Base-by-base conservation (phyloP, 1,140 invertebrate genomes). In the Macrocentrus cingulum region DNA sequence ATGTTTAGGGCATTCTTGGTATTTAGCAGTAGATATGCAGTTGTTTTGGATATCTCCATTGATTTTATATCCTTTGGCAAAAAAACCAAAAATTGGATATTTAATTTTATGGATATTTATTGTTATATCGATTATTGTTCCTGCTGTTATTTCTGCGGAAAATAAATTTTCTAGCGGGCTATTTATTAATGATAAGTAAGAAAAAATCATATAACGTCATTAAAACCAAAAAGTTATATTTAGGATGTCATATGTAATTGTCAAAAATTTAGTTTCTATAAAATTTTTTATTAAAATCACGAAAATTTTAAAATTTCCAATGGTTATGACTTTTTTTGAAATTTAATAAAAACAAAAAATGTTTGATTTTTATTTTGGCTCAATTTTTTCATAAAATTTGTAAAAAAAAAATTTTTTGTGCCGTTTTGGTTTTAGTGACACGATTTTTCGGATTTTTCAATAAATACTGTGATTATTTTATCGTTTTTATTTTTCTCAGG, bases 1-100 rank as follows among this genome's bases (percentile, higher is more conserved):
- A 74, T 80, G 79, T 61, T 55, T 77, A 19, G 64, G 63, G 2
- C 76, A 79, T 51, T 66, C 69, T 8, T 81, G 80, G 79, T 80
- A 79, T 52, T 60, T 80, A 11, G 64, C 70, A 5, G 70, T 73
- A 3, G 78, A 80, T 59, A 79, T 75, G 72, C 79, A 80, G 46
- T 52, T 79, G 6, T 76, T 66, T 48, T 57, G 68, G 20, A 22
- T 75, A 13, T 71, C 77, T 15, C 79, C 78, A 23, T 11, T 80
- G 2, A 66, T 80, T 48, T 59, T 79, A 1, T 66, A 72, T 32
- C 64, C 70, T 0, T 57, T 79, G 8, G 46, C 44, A 6, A 68
- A 62, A 46, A 66, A 52, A 41, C 65, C 65, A 2, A 66, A 62
- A 59, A 18, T 64, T 0, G 67, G 68, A 13, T 22, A 66, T 5